Conservation (phyloP, 2,888 invertebrate genomes). For the Panzeria rudis region DNA sequence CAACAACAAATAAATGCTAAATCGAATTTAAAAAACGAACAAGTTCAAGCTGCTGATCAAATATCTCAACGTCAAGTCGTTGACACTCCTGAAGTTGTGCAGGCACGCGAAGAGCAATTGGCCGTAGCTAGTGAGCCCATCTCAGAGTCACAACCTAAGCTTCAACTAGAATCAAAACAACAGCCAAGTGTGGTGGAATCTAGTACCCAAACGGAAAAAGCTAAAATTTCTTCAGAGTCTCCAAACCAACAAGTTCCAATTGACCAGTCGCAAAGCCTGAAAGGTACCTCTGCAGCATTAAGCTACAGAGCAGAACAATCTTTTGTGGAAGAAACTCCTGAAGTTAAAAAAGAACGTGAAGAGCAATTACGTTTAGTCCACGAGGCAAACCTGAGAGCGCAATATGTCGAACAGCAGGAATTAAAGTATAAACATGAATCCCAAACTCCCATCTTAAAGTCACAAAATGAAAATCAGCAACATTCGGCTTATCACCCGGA, state of each 20-base stretch:
- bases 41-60: not conserved
- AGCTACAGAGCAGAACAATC: slow-evolving; percentile 22
- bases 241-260: not conserved
- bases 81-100: slow-evolving; percentile 77
- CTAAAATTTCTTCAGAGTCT: not conserved
- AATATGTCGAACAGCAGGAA: slow-evolving; percentile 61
- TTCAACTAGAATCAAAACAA: slow-evolving; percentile 34
- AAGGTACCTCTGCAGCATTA: not conserved
- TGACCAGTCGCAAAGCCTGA: not conserved
- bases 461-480: slow-evolving; percentile 20
- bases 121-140: slow-evolving; percentile 75
- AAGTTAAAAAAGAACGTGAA: slow-evolving; percentile 77
- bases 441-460: slow-evolving; percentile 33
- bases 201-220: not conserved
- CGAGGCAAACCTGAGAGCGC: slow-evolving; percentile 73
- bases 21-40: not conserved
- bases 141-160: slow-evolving; percentile 47
- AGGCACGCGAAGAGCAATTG: slow-evolving; percentile 78
- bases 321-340: slow-evolving; percentile 61
- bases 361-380: slow-evolving; percentile 75
- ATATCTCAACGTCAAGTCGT: slow-evolving; percentile 50
- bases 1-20: slow-evolving; percentile 37
- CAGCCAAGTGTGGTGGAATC: not conserved
- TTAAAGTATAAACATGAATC: slow-evolving; percentile 40
- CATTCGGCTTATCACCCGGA: slow-evolving; percentile 9